These are phyloP conservation scores for Bryconaethiops microstoma DNA, from an alignment of 2,797 vertebrate genomes.

Conservation along the genomic window DNA sequence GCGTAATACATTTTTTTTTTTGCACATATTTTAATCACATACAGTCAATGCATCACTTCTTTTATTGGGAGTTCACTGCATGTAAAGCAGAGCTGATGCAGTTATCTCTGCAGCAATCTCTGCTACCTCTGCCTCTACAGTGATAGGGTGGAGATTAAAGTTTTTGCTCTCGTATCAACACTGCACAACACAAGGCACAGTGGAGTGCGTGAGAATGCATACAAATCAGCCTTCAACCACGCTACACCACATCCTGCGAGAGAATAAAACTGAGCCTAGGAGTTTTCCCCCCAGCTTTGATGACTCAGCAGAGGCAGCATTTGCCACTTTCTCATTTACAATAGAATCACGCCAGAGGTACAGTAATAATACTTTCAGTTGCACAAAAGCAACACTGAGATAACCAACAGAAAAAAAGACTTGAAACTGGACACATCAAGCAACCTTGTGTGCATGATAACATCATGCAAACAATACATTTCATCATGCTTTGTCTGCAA, in stretches of 20 bases:
- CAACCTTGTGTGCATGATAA: not conserved
- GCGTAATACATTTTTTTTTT: not conserved
- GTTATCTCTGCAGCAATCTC: not conserved
- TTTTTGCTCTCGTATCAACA: constrained; percentile 7
- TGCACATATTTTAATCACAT: not conserved
- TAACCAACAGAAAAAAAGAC: not conserved
- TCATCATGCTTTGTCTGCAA: not conserved
- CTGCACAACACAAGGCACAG: constrained; percentile 3
- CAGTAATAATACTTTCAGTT: constrained; percentile 23
- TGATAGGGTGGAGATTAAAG: not conserved
- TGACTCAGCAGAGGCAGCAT: constrained; percentile 42
- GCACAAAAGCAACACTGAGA: not conserved
- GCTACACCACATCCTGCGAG: constrained; percentile 15
- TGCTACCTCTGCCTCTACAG: not conserved
- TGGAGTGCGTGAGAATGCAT: constrained; percentile 27
- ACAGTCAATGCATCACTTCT: not conserved
- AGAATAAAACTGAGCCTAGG: constrained; percentile 7
- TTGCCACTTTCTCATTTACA: constrained; percentile 31
- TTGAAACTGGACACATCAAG: not conserved
- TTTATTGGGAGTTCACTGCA: not conserved
- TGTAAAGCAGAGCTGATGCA: not conserved
- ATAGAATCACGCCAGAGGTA: constrained; percentile 3
- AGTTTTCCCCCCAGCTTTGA: constrained; percentile 19
- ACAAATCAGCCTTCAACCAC: constrained; percentile 21
- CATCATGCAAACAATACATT: not conserved